These are phyloP conservation scores for Dipodomys stephensi DNA, from an alignment of 2,113 vertebrate species.

Conservation along the genomic window DNA sequence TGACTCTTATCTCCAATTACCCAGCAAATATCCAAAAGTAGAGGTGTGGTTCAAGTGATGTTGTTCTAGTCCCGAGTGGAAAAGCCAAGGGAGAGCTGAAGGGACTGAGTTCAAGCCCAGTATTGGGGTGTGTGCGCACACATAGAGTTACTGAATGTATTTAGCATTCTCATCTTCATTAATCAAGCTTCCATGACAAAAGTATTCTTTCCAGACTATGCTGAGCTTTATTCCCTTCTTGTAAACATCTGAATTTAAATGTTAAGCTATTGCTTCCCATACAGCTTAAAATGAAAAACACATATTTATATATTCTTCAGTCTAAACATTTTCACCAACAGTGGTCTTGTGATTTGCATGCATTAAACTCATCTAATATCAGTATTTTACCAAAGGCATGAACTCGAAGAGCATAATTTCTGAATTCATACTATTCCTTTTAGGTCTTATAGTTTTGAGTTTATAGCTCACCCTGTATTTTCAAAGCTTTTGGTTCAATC, in stretches of 20 bases:
- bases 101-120: no score
- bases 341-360: slow-evolving; percentile 19
- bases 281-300: not conserved
- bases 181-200: not conserved
- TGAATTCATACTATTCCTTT: slow-evolving; percentile 26
- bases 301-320: not conserved
- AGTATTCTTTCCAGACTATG: not conserved
- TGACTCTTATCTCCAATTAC: no score
- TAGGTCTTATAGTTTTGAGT: slow-evolving; percentile 3
- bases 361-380: slow-evolving; percentile 25
- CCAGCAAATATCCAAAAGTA: no score
- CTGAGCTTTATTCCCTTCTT: not conserved
- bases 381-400: not conserved
- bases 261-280: slow-evolving; percentile 24
- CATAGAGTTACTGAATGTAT: not conserved
- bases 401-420: slow-evolving; percentile 40
- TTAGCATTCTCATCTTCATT: not conserved
- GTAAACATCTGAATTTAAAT: not conserved
- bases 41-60: no score
- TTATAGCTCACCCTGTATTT: slow-evolving; percentile 59
- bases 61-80: no score
- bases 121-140: no score
- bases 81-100: no score
- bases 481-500: slow-evolving; percentile 52
- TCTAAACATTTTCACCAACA: not conserved